Evolutionary conservation across 1,140 invertebrate species (phyloP).

Genomic region (Achroia grisella): DNA sequence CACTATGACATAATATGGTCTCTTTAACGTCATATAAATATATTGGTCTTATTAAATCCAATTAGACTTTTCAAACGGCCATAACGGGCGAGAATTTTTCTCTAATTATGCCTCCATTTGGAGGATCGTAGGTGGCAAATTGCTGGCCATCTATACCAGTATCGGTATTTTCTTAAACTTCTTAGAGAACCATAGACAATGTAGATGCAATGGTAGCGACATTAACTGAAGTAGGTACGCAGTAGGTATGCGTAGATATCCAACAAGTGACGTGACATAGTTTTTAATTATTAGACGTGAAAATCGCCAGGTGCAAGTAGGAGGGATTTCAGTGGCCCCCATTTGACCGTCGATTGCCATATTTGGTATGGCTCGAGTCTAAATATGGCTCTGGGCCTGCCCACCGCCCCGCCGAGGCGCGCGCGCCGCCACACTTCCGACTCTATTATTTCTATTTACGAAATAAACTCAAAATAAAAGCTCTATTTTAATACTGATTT

Average conservation of each 20-base stretch:
- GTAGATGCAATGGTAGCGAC: background rate
- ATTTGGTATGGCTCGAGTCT: slow-evolving; percentile 82
- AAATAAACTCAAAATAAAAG: slow-evolving; percentile 72
- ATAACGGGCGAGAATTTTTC: too few species aligned
- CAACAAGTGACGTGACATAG: slow-evolving; percentile 63
- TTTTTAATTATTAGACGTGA: slow-evolving; percentile 71
- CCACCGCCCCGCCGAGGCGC: slow-evolving; percentile 65
- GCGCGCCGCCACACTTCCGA: slow-evolving; percentile 68
- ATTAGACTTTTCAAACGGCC: too few species aligned
- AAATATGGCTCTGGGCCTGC: slow-evolving; percentile 83
- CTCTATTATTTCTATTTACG: slow-evolving; percentile 73
- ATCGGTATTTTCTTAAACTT: too few species aligned
- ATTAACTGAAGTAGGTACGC: background rate
- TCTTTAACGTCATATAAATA: slow-evolving; percentile 29
- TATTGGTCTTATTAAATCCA: slow-evolving; percentile 6
- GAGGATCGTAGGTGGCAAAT: too few species aligned
- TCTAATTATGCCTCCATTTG: too few species aligned
- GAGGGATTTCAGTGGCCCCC: slow-evolving; percentile 81
- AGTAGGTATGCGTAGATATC: slow-evolving; percentile 18
- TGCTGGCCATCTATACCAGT: too few species aligned
- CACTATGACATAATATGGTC: background rate
- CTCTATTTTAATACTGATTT: slow-evolving; percentile 71
- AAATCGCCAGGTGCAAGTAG: slow-evolving; percentile 73
- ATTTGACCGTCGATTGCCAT: slow-evolving; percentile 81
- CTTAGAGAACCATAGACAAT: background rate